phyloP scores from a whole-genome alignment of 2,113 vertebrate genomes.

The Mionectes macconnelli region DNA sequence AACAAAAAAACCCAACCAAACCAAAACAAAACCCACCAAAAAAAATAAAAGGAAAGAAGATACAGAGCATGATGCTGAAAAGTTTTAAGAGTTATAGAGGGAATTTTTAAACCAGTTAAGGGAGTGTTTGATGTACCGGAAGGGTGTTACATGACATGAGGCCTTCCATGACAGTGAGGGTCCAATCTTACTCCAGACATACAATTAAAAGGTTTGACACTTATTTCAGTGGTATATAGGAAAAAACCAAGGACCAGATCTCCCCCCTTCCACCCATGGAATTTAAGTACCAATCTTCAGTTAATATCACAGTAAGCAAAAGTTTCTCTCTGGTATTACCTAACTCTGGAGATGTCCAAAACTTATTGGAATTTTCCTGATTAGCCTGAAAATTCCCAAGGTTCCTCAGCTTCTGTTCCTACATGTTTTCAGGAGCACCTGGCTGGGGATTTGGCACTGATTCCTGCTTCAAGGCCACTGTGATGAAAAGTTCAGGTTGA shows the following conservation, averaged over 20 bases:
- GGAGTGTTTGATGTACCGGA: neutral
- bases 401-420: neutral
- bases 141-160: neutral
- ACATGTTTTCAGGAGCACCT: neutral
- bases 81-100: neutral
- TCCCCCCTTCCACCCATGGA: neutral
- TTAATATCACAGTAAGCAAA: neutral
- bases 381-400: neutral
- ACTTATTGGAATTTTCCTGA: neutral
- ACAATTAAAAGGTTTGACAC: neutral
- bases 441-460: neutral
- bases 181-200: neutral
- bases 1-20: neutral
- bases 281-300: neutral
- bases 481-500: constrained; percentile 6
- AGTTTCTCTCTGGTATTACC: neutral
- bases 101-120: neutral
- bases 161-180: neutral
- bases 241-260: neutral
- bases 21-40: neutral
- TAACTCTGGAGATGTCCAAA: neutral
- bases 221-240: neutral
- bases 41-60: neutral
- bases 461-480: neutral
- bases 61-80: neutral